These are phyloP conservation scores for Leptodactylus fuscus DNA, from an alignment of 2,113 vertebrate species.

Conservation along the genomic window DNA sequence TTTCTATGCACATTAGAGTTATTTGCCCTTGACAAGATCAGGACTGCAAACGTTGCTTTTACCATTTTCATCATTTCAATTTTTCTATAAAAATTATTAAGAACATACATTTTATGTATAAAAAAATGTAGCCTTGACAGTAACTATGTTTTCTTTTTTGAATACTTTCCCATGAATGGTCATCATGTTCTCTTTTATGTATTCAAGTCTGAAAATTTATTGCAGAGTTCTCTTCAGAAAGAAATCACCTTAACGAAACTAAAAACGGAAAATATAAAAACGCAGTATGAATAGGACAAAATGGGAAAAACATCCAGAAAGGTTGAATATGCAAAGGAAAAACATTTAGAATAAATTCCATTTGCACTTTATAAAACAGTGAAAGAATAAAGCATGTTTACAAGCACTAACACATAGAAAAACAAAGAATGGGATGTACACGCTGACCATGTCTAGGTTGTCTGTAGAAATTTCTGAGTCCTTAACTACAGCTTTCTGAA, in stretches of 20 bases:
- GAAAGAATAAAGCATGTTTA: neutral
- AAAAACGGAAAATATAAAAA: too few relatives aligned
- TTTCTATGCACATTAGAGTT: neutral
- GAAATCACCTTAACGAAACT: neutral
- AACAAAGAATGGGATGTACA: neutral
- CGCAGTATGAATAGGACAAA: neutral
- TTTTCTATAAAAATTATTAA: neutral
- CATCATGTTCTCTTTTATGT: neutral
- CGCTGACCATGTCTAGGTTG: neutral
- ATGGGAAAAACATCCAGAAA: neutral
- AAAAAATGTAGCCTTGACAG: slow-evolving; percentile 13
- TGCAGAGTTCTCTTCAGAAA: neutral
- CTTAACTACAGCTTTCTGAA: neutral
- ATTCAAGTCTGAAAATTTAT: neutral
- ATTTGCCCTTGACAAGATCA: neutral
- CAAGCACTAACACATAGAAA: neutral
- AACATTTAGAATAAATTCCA: neutral
- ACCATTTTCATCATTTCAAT: neutral
- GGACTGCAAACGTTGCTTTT: neutral
- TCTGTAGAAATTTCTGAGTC: neutral
- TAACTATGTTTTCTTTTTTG: neutral
- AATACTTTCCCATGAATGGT: neutral
- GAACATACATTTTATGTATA: neutral
- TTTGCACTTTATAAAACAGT: too few relatives aligned
- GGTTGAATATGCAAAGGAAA: neutral